These are phyloP conservation scores for Drosophila repletoides DNA, from an alignment of 1,140 invertebrate genomes.

Conservation along the genomic window DNA sequence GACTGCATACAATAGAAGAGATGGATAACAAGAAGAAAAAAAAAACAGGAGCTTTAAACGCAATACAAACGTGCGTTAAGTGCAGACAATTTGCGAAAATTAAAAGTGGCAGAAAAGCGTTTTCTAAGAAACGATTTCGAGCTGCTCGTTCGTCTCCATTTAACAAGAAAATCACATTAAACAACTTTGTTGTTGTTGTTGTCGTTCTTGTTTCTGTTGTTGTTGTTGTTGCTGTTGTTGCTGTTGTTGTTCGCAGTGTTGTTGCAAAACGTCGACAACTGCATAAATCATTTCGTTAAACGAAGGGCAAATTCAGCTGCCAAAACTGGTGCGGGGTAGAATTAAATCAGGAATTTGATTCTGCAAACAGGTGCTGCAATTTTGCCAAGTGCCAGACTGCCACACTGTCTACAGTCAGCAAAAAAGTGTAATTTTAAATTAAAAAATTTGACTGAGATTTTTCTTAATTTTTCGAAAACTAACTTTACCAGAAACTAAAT, in stretches of 20 bases:
- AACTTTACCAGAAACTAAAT: no score
- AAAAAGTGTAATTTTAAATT: no score
- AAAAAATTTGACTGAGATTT: no score
- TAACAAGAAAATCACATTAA: slow-evolving; percentile 72
- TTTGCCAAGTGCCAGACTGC: slow-evolving; percentile 36
- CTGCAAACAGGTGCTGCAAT: slow-evolving; percentile 35
- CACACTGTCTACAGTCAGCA: no score
- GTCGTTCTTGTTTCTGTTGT: slow-evolving; percentile 7
- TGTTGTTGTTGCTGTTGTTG: slow-evolving; percentile 30
- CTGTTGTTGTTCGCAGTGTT: slow-evolving; percentile 6
- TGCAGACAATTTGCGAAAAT: slow-evolving; percentile 36
- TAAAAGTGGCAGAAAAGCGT: slow-evolving; percentile 25
- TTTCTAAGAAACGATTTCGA: slow-evolving; percentile 13
- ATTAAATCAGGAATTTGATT: background rate
- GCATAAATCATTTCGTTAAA: slow-evolving; percentile 70
- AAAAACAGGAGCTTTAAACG: background rate
- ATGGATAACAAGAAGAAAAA: background rate
- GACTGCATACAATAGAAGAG: background rate
- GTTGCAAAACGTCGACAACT: slow-evolving; percentile 41
- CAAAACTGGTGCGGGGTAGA: background rate
- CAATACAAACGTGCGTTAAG: slow-evolving; percentile 11
- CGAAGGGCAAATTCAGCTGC: background rate
- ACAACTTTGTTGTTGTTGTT: slow-evolving; percentile 12
- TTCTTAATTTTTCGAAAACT: no score
- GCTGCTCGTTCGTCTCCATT: slow-evolving; percentile 20